These are phyloP conservation scores for Orthonychiurus folsomi DNA, from an alignment of 2,888 invertebrate species.

Conservation along the genomic window DNA sequence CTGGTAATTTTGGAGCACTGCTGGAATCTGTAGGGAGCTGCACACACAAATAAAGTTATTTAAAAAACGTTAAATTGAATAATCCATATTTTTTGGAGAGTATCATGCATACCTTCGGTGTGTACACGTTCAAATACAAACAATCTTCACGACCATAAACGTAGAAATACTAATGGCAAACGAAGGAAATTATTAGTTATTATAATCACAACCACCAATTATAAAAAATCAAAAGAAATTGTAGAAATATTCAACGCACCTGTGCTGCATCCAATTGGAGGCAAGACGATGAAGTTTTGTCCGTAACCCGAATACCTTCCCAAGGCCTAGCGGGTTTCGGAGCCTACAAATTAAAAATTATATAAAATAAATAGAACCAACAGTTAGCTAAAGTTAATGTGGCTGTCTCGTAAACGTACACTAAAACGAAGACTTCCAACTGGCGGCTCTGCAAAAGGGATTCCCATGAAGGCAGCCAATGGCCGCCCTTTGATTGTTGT, in stretches of 20 bases:
- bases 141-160: slow-evolving; percentile 18
- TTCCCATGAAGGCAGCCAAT: slow-evolving; percentile 26
- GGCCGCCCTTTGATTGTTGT: slow-evolving; percentile 20
- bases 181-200: no score
- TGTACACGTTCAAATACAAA: slow-evolving; percentile 21
- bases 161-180: no score
- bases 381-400: neutral
- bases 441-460: slow-evolving; percentile 21
- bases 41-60: neutral
- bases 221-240: no score
- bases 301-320: slow-evolving; percentile 56
- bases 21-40: neutral
- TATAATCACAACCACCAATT: slow-evolving; percentile 2
- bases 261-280: slow-evolving; percentile 29
- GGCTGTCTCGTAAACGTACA: slow-evolving; percentile 1
- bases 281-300: slow-evolving; percentile 24
- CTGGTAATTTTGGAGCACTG: slow-evolving; percentile 18
- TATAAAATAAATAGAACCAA: neutral
- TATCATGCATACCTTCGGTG: slow-evolving; percentile 13
- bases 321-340: slow-evolving; percentile 78
- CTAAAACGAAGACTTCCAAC: slow-evolving; percentile 19
- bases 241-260: no score
- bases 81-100: neutral
- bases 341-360: slow-evolving; percentile 7
- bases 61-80: neutral